Conservation (phyloP, 2,113 vertebrate genomes). For the Connochaetes taurinus region DNA sequence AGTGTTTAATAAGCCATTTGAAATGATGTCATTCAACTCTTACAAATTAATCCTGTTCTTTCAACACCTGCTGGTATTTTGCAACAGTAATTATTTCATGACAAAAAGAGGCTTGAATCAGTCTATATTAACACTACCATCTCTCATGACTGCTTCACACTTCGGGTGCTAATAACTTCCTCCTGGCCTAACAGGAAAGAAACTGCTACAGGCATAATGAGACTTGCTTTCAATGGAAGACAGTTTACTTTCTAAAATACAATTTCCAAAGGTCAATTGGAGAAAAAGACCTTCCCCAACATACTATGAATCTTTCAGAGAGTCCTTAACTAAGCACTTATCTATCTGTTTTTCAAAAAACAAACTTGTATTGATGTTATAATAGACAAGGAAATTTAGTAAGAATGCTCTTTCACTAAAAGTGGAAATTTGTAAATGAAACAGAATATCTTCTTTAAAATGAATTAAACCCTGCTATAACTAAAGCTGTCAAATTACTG, state of each 20-base stretch:
- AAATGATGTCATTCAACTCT: slow-evolving; percentile 75
- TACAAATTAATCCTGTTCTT: slow-evolving; percentile 76
- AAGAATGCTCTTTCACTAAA: not conserved
- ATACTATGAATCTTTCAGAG: not conserved
- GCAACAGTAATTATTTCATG: slow-evolving; percentile 72
- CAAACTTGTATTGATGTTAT: not conserved
- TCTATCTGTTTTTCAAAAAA: not conserved
- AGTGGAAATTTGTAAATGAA: not conserved
- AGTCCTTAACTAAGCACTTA: not conserved
- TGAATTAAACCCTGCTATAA: not conserved
- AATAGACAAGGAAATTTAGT: not conserved
- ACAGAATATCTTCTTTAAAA: not conserved
- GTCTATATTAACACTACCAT: slow-evolving; percentile 62
- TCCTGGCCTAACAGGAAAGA: slow-evolving; percentile 13
- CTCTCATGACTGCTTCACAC: slow-evolving; percentile 53
- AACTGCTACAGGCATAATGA: not conserved
- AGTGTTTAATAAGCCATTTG: slow-evolving; percentile 77
- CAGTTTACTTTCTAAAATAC: not conserved
- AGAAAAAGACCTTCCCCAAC: not conserved
- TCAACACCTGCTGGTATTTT: slow-evolving; percentile 76
- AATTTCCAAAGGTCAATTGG: not conserved
- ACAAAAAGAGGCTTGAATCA: slow-evolving; percentile 62
- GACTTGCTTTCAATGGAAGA: slow-evolving; percentile 16
- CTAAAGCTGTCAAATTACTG: not conserved
- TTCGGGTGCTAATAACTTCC: slow-evolving; percentile 53